Percentiles rank a stretch among this genome's conserved stretches.
Evolutionary conservation across 1,140 invertebrate genomes (phyloP).

Genomic region (Lepidostoma basale): DNA sequence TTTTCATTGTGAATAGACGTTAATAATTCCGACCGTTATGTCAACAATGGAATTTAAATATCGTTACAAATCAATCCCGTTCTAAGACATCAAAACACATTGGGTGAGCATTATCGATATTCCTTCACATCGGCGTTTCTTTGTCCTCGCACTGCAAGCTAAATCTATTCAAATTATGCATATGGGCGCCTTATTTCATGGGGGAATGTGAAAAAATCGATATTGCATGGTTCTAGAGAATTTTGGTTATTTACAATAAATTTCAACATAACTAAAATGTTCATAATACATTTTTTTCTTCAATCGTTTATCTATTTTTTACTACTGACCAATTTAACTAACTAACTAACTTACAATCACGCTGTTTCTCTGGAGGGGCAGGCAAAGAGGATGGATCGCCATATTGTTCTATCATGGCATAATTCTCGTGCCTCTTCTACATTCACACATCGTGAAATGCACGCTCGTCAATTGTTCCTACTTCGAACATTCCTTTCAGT

Average conservation of each 20-base stretch:
- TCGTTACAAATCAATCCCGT: constrained; percentile 9
- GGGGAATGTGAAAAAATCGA: constrained; percentile 30
- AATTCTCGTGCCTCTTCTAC: too few species aligned
- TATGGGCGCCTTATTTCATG: not conserved
- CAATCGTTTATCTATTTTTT: too few species aligned
- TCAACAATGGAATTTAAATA: constrained; percentile 1
- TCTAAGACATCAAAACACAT: constrained; percentile 1
- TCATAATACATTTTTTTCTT: too few species aligned
- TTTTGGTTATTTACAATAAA: not conserved
- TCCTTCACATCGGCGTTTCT: constrained; percentile 18
- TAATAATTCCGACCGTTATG: not conserved
- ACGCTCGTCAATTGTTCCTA: too few species aligned
- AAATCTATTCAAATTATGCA: constrained; percentile 21
- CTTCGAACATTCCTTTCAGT: too few species aligned
- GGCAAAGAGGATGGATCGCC: too few species aligned
- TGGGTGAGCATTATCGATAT: constrained; percentile 1
- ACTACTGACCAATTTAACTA: too few species aligned
- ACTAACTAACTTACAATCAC: too few species aligned
- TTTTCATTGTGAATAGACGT: not conserved
- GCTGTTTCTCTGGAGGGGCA: too few species aligned
- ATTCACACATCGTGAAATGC: too few species aligned
- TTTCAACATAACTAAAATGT: too few species aligned
- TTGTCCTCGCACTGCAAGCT: constrained; percentile 7
- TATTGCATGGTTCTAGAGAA: not conserved
- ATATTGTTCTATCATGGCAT: too few species aligned